Evolutionary conservation across 2,113 vertebrate genomes (phyloP).

Genomic region (Corydoras maculifer): DNA sequence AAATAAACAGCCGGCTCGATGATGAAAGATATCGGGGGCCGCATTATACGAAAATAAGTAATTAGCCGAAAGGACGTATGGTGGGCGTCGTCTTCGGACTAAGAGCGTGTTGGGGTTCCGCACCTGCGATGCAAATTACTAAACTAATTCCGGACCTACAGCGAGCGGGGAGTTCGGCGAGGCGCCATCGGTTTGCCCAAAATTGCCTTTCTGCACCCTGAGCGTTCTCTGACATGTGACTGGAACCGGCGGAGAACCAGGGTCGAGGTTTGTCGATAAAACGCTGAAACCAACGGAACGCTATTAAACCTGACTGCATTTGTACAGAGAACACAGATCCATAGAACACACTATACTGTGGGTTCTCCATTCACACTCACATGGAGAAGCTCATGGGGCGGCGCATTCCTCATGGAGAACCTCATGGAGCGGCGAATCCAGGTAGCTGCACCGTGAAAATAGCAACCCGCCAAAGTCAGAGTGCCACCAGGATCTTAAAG

Average conservation of each 20-base stretch:
- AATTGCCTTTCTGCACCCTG: conserved; percentile 7
- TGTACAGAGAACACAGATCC: no score
- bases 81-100: neutral
- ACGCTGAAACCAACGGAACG: no score
- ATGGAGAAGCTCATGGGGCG: no score
- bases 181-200: conserved; percentile 13
- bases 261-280: neutral
- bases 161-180: neutral
- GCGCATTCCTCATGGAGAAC: no score
- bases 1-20: conserved; percentile 6
- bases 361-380: no score
- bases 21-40: neutral
- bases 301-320: no score
- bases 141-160: conserved; percentile 11
- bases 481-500: no score
- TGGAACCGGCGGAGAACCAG: conserved; percentile 3
- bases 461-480: no score
- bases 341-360: no score
- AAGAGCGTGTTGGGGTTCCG: neutral
- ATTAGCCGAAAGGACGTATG: neutral
- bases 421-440: no score
- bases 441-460: no score
- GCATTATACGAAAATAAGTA: no score
- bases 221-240: conserved; percentile 13
- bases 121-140: conserved; percentile 19